phyloP scores from a whole-genome alignment of 2,113 vertebrate genomes.

The Pedetes capensis region DNA sequence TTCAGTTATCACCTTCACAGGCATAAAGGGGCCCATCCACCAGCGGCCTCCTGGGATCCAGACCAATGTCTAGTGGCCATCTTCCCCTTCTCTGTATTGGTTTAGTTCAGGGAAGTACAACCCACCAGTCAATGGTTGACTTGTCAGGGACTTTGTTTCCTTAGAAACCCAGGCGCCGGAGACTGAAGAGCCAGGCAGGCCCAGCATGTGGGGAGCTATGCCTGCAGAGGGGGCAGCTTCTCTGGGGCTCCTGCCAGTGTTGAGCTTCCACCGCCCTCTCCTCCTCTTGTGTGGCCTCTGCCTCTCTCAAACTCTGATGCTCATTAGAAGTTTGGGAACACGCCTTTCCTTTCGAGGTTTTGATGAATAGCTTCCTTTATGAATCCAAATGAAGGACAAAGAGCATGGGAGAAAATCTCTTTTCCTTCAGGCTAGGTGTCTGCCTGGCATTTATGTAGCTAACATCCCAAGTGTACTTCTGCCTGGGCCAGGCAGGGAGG shows the following conservation, averaged over 20 bases:
- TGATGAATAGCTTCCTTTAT: slow-evolving; percentile 81
- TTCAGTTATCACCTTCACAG: slow-evolving; percentile 54
- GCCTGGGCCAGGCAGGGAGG: neutral
- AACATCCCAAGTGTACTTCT: neutral
- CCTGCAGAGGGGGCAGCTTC: slow-evolving; percentile 69
- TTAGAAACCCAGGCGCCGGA: slow-evolving; percentile 81
- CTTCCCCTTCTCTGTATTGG: slow-evolving; percentile 68
- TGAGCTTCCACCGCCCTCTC: slow-evolving; percentile 55
- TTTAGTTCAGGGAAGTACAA: slow-evolving; percentile 74
- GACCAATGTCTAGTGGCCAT: slow-evolving; percentile 50
- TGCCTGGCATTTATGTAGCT: neutral
- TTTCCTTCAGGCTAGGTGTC: neutral
- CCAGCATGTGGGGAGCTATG: slow-evolving; percentile 74
- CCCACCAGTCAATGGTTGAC: slow-evolving; percentile 62
- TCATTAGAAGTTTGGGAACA: slow-evolving; percentile 80
- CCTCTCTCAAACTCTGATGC: slow-evolving; percentile 66
- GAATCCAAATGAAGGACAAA: slow-evolving; percentile 79
- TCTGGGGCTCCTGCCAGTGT: slow-evolving; percentile 71
- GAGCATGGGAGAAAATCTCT: neutral
- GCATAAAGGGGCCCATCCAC: accelerated
- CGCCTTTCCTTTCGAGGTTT: slow-evolving; percentile 80
- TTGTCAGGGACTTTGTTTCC: slow-evolving; percentile 75
- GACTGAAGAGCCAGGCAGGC: slow-evolving; percentile 78
- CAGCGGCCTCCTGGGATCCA: slow-evolving; percentile 63
- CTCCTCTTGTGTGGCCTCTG: slow-evolving; percentile 17